These are phyloP conservation scores for Pseudorectes ferrugineus DNA, from an alignment of 2,113 vertebrate genomes.

Conservation along the genomic window DNA sequence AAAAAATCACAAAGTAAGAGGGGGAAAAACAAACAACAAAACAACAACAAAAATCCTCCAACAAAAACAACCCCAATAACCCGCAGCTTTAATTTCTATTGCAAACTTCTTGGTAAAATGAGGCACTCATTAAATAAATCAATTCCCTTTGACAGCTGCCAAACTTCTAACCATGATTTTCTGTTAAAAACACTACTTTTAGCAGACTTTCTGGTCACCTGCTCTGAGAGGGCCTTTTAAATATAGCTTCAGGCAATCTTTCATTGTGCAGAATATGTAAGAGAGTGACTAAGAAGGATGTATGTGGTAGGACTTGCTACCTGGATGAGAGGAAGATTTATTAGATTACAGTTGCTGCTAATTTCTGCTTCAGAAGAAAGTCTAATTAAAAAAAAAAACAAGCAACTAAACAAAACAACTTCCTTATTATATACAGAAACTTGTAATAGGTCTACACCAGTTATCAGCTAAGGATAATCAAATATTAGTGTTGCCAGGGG, in stretches of 20 bases:
- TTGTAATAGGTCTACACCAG: background rate
- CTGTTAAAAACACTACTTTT: background rate
- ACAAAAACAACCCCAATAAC: accelerated
- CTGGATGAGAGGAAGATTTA: background rate
- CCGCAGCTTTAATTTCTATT: background rate
- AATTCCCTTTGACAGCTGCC: background rate
- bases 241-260: background rate
- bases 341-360: background rate
- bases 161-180: background rate
- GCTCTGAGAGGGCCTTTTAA: background rate
- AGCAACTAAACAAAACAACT: background rate
- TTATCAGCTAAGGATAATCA: background rate
- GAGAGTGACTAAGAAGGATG: background rate
- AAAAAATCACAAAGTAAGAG: background rate
- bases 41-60: background rate
- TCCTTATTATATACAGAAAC: background rate
- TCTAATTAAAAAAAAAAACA: background rate
- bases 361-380: background rate
- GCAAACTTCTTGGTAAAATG: background rate
- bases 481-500: background rate
- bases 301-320: background rate
- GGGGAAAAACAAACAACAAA: accelerated
- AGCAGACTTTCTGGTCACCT: background rate
- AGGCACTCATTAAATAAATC: background rate
- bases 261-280: background rate